Evolutionary conservation across 2,113 vertebrate genomes (phyloP), one percentile per base, ranked within the genome.

Genomic region (Physeter macrocephalus): DNA sequence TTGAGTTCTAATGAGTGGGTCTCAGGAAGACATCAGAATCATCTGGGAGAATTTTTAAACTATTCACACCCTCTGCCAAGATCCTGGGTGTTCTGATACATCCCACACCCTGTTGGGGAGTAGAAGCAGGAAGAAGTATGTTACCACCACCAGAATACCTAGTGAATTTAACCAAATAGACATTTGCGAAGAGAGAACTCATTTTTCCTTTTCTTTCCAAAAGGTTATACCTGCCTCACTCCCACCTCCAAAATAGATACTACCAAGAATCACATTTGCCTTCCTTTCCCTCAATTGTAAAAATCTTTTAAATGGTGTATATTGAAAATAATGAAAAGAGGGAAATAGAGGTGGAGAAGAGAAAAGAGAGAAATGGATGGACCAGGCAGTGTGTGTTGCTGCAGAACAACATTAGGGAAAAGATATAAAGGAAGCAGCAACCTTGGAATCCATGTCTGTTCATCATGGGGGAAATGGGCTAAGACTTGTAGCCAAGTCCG

Each of bases 261-360:
- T 31, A 5, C 10, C 61, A 62, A 94, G n/a, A 80, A n/a, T 69
- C 61, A 75, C 25, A 67, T 90, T 92, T 80, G 14, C 34, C 25
- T 66, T 25, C 41, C 8, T 90, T 72, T 61, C 3, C 52, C 27
- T 46, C 27, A 59, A 46, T 71, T 88, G 61, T 6, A 17, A 72
- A 88, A 78, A 14, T 41, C 11, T 62, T 82, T 81, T 59, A 66
- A 74, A 62, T 69, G 34, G 36, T 3, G 9, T 20, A 77, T 46
- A 27, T 80, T 74, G 23, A 69, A 96, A 96, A n/a, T 59, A 41
- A 34, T 61, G 4, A 41, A 88, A 87, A 94, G n/a, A 82, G 27
- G 46, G 7, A 95, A 95, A 41, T 39, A 31, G 18, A 87, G 8
- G 6, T 43, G 21, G 14, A 36, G 29, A 91, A 84, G 57, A 93